These are phyloP conservation scores for Galeruca laticollis DNA, from an alignment of 2,888 invertebrate genomes.

Conservation along the genomic window DNA sequence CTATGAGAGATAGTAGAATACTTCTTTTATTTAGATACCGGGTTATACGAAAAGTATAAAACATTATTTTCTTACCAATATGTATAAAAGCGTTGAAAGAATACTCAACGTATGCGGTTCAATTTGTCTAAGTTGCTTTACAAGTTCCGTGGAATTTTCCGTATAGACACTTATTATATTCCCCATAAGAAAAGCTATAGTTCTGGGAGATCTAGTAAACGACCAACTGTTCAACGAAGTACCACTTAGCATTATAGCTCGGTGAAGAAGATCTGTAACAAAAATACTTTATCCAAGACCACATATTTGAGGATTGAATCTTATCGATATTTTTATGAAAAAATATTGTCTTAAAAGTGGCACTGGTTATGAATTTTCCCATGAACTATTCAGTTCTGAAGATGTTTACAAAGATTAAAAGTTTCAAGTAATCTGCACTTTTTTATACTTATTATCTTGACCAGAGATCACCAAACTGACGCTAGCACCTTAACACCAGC, in stretches of 20 bases:
- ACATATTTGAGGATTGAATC: neutral
- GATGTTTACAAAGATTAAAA: too few relatives aligned
- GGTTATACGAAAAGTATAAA: too few relatives aligned
- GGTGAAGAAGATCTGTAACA: constrained; percentile 49
- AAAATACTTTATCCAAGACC: neutral
- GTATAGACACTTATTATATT: constrained; percentile 37
- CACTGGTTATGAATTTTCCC: too few relatives aligned
- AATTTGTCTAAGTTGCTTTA: constrained; percentile 42
- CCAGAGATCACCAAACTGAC: too few relatives aligned
- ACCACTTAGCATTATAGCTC: constrained; percentile 55
- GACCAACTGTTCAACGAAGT: constrained; percentile 50
- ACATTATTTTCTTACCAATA: constrained; percentile 20
- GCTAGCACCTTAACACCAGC: too few relatives aligned
- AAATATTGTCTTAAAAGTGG: too few relatives aligned
- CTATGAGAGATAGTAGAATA: too few relatives aligned
- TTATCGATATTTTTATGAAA: too few relatives aligned
- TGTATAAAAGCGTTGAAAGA: neutral
- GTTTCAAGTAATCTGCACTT: too few relatives aligned
- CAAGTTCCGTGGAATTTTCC: constrained; percentile 32
- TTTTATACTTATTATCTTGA: too few relatives aligned
- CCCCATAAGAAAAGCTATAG: constrained; percentile 38
- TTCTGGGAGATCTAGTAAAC: constrained; percentile 40
- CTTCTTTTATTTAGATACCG: too few relatives aligned
- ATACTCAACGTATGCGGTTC: constrained; percentile 24
- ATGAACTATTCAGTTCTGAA: too few relatives aligned